Base-by-base conservation (phyloP, 2,888 invertebrate genomes). In the Philopedon plagiatum region DNA sequence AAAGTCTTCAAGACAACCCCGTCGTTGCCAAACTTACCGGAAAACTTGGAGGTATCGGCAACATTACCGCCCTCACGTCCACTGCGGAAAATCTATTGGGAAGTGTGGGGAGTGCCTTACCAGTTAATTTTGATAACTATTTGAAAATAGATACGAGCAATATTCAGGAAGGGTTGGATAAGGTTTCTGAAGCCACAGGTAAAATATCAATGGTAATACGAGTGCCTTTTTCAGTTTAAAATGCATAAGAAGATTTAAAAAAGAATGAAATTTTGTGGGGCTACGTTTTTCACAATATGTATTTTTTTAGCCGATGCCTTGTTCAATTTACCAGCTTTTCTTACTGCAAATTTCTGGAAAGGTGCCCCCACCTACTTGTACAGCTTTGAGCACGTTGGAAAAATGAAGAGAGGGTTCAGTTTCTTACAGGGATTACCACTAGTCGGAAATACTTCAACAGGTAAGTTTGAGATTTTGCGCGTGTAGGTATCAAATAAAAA, bases 251-350 rank as follows among this genome's bases (percentile, higher is more conserved):
- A n/a, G n/a, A n/a, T n/a, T n/a, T n/a, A n/a, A n/a, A n/a, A n/a
- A n/a, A n/a, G n/a, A n/a, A n/a, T n/a, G n/a, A n/a, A n/a, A n/a
- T n/a, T n/a, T n/a, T n/a, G n/a, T n/a, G n/a, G n/a, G n/a, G n/a
- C n/a, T n/a, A n/a, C n/a, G n/a, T n/a, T n/a, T n/a, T n/a, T n/a
- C n/a, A n/a, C n/a, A n/a, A n/a, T n/a, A n/a, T n/a, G n/a, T n/a
- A n/a, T n/a, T 57, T 41, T 44, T 82, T 70, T 85, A 88, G 93
- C 90, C 21, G 94, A 94, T 81, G 92, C 92, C 0, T 82, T 94
- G 15, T 94, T 93, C 81, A 94, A 93, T 81, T 88, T 92, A 61
- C 94, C 94, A 0, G 93, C 93, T 0, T 92, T 91, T 81, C 85
- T 93, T 57, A 92, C 91, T 4, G 91, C 91, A 0, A 87, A 90